Percentiles rank a stretch among this genome's conserved stretches.
These are phyloP conservation scores for Philonicus albiceps DNA, from an alignment of 2,888 invertebrate species.

Conservation along the genomic window DNA sequence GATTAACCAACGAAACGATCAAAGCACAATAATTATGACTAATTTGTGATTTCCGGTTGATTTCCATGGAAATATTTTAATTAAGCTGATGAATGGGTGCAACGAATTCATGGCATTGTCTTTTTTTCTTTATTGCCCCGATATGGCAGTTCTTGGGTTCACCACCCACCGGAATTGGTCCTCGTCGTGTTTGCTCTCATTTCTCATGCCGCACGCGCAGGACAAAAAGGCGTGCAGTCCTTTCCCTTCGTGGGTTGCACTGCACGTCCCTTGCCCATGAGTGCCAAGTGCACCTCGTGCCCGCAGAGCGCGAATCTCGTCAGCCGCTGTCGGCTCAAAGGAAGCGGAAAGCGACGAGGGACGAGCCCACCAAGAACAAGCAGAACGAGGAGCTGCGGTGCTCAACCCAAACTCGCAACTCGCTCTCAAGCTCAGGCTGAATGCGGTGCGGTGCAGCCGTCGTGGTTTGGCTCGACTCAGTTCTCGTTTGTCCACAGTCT, in stretches of 20 bases:
- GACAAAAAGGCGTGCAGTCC: neutral
- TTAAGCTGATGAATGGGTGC: neutral
- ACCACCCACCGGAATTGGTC: neutral
- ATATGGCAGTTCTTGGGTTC: neutral
- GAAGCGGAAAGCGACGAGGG: neutral
- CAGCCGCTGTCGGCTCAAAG: neutral
- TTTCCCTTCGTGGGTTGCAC: neutral
- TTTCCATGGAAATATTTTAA: neutral
- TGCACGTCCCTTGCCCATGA: neutral
- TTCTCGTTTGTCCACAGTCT: neutral
- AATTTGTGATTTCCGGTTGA: neutral
- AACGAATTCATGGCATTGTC: neutral
- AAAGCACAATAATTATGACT: neutral
- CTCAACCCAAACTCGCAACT: neutral
- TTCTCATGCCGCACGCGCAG: neutral
- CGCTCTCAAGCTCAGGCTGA: neutral
- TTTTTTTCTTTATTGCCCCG: neutral
- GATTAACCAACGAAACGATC: neutral
- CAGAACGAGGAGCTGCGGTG: neutral
- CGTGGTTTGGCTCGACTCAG: neutral
- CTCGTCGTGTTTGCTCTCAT: neutral
- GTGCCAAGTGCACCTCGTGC: neutral
- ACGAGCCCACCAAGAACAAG: neutral
- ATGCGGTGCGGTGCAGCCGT: neutral
- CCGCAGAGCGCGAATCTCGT: neutral